Evolutionary conservation across 2,888 invertebrate genomes (phyloP), one percentile per base, ranked within the genome.

Genomic region (Leucozona laternaria): DNA sequence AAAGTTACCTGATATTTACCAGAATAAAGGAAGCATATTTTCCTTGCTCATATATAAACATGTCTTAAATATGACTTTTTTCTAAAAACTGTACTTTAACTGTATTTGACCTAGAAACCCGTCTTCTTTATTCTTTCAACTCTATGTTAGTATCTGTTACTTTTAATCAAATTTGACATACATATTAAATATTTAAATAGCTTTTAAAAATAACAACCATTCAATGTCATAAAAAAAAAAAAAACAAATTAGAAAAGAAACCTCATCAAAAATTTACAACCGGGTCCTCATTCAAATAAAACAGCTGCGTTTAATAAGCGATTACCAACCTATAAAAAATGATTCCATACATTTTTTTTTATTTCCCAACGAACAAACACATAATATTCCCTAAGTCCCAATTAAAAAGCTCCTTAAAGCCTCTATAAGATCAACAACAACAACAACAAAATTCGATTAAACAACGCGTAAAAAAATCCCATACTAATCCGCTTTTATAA

Each of bases 381-480:
- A 58, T 34, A 48, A 45, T 76, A 57, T 55, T 66, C 66, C 11
- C 20, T 48, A 60, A 70, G 43, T 25, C 45, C 11, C 50, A 11
- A 37, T 20, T 58, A 45, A 77, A 68, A 68, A 31, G 13, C 34
- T 31, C n/a, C 15, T 70, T 53, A 43, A 50, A 64, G 25, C 22
- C 72, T 28, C 3, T 55, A n/a, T 22, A 37, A 58, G 58, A 40
- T 58, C 64, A 66, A 72, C 64, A 48, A 10, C 57, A 73, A 72
- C 57, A 48, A 20, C 4, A 48, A 48, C 20, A 37, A 37, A 57
- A 25, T 66, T 45, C 50, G 40, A 43, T 50, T 57, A 48, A 72
- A 66, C 82, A 72, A 82, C 53, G 72, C 82, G 50, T 72, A 82
- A 15, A 53, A 77, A 53, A 53, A 22, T 53, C 53, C 55, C 68